Conservation (phyloP, 2,113 vertebrate species). For the Toxotes chatareus region DNA sequence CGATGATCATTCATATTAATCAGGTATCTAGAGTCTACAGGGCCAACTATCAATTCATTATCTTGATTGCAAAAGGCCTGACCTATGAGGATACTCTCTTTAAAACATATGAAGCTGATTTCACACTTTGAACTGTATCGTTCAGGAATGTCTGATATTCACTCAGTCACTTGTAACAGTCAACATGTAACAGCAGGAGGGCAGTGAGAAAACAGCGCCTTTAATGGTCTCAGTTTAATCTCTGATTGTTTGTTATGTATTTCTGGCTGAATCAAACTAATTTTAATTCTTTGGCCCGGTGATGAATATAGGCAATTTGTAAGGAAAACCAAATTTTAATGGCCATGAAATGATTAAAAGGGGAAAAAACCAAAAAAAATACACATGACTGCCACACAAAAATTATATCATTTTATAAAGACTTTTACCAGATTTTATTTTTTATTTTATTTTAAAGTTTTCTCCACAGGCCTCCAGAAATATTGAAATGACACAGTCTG, state of each 20-base stretch:
- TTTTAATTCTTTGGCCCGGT: no score
- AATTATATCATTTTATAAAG: neutral
- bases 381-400: no score
- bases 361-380: no score
- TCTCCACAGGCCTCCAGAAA: neutral
- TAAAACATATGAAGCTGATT: conserved; percentile 1
- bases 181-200: neutral
- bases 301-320: no score
- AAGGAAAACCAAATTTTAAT: no score
- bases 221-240: neutral
- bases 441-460: neutral
- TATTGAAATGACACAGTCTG: neutral
- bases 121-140: neutral
- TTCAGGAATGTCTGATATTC: neutral
- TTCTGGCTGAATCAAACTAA: no score
- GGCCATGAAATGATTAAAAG: no score
- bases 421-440: neutral
- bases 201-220: no score
- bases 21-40: neutral
- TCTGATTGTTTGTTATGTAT: neutral
- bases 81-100: neutral
- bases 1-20: conserved; percentile 9
- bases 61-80: neutral
- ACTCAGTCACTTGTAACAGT: no score
- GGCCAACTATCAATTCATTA: neutral